Evolutionary conservation across 2,888 invertebrate species (phyloP).

Genomic region (Machimus rusticus): DNA sequence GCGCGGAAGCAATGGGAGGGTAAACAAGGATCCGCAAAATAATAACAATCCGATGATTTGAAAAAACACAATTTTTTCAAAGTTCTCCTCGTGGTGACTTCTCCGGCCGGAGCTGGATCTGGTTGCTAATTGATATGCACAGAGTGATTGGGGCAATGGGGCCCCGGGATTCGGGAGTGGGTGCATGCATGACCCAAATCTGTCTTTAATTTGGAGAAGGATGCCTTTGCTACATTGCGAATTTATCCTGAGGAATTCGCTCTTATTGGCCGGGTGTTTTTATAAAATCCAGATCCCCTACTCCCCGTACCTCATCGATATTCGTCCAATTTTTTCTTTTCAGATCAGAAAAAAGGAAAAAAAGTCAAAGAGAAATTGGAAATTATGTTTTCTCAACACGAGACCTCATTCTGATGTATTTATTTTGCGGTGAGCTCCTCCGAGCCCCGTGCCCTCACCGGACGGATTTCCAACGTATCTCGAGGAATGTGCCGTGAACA

Average conservation of each 20-base stretch:
- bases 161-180: neutral
- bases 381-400: conserved; percentile 41
- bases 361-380: conserved; percentile 37
- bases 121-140: neutral
- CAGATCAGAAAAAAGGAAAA: neutral
- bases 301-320: neutral
- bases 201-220: neutral
- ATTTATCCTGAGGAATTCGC: neutral
- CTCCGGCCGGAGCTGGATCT: neutral
- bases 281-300: neutral
- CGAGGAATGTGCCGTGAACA: neutral
- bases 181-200: neutral
- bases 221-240: neutral
- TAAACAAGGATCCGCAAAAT: conserved; percentile 17
- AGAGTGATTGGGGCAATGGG: neutral
- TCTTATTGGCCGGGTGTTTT: neutral
- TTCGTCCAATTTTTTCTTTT: neutral
- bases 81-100: neutral
- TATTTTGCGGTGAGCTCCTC: conserved; percentile 23
- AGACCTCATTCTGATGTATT: conserved; percentile 39
- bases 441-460: neutral
- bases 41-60: conserved; percentile 3
- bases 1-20: neutral
- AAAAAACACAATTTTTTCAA: neutral
- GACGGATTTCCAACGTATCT: neutral